These are phyloP conservation scores for Anthopleura xanthogrammica DNA, from an alignment of 92 coral and sea anemone genomes.

Conservation along the genomic window DNA sequence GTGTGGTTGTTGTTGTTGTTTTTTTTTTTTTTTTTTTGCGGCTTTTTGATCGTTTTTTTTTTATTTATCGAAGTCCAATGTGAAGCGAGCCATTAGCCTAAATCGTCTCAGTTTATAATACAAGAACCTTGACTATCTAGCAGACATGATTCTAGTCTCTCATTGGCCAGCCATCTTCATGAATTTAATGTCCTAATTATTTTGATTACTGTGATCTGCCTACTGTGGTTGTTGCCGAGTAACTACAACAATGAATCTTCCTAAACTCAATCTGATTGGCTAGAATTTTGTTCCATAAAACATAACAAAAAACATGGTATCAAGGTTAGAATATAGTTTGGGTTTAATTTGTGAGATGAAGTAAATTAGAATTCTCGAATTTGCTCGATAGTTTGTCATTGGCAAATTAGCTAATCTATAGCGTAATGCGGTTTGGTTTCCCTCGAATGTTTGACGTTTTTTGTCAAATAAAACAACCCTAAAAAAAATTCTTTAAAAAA, in stretches of 20 bases:
- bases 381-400: background rate
- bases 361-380: background rate
- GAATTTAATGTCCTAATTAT: constrained; percentile 14
- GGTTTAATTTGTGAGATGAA: background rate
- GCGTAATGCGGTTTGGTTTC: constrained; percentile 22
- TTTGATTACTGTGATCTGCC: constrained; percentile 4
- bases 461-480: constrained; percentile 6
- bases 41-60: too few species aligned
- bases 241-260: background rate
- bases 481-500: background rate
- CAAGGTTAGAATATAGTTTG: background rate
- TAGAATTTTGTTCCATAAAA: background rate
- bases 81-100: background rate
- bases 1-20: too few species aligned
- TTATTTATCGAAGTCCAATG: background rate
- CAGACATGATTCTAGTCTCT: background rate
- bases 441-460: constrained; percentile 3
- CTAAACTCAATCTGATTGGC: background rate
- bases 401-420: constrained; percentile 11
- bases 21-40: too few species aligned
- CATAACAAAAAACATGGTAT: background rate
- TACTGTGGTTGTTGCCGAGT: constrained; percentile 3
- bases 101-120: background rate
- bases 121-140: constrained; percentile 6
- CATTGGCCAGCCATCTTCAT: constrained; percentile 12